Base-by-base conservation (phyloP, 2,888 invertebrate genomes). In the Nymphalis urticae region DNA sequence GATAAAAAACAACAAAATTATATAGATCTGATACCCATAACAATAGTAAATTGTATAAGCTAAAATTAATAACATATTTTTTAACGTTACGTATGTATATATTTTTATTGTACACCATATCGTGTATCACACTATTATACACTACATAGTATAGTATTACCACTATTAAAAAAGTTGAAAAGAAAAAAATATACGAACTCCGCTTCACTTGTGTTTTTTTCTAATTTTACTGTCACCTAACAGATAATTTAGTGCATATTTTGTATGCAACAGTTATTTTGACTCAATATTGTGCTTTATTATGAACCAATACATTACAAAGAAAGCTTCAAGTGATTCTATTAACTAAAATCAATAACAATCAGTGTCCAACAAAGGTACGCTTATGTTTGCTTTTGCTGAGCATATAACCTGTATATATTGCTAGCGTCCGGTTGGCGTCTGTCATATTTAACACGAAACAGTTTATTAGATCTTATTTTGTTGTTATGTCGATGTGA, bases 331-430 rank as follows among this genome's bases (percentile, higher is more conserved):
- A 84, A 87, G 90, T 92, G 88, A 85, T 86, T 88, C 83, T 88
- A 87, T 85, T 85, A 86, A 88, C 87, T 92, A 92, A 93, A 92
- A 93, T 93, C 93, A 88, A 93, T 93, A 93, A 87, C 87, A 91
- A 90, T 89, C 91, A 86, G 86, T 88, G 88, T 88, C 88, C 88
- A 92, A 92, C 92, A 93, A 93, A 93, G 93, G 93, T 93, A 93
- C 92, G 92, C 93, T 93, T 70, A 86, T 92, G 91, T 92, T 91
- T 90, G 91, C 89, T 87, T 89, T 89, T 84, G 81, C 83, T 81
- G 80, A 83, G 85, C 85, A 80, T 89, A 89, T 92, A 92, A 92
- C 92, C 92, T 93, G 90, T 92, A 91, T 90, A 89, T 90, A 86
- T 87, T 87, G 85, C 86, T 88, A 83, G 93, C 92, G 93, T 93